Evolutionary conservation across 2,797 vertebrate genomes (phyloP).

Genomic region (Alosa sapidissima): DNA sequence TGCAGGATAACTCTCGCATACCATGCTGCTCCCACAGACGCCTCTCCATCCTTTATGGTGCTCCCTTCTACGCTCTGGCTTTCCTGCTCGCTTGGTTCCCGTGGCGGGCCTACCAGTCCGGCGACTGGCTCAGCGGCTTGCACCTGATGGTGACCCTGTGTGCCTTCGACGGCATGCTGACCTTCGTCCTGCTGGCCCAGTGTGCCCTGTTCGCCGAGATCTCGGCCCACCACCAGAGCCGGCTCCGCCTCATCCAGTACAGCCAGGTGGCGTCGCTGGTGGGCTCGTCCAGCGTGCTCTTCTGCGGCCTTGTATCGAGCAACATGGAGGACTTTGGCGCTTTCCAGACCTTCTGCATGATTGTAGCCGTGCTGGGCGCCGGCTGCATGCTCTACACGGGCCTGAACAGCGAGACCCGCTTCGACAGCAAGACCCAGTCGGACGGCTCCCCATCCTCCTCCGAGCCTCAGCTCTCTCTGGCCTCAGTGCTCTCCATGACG

Average conservation of each 20-base stretch:
- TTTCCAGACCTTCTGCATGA: conserved; percentile 76
- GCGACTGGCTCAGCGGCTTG: conserved; percentile 85
- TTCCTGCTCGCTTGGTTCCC: conserved; percentile 94
- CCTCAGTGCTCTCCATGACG: conserved; percentile 68
- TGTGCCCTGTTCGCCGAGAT: conserved; percentile 85
- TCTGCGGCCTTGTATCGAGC: conserved; percentile 82
- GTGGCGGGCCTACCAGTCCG: conserved; percentile 78
- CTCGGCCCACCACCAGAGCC: conserved; percentile 72
- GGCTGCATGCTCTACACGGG: conserved; percentile 84
- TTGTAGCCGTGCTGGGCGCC: conserved; percentile 73
- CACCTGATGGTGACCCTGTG: conserved; percentile 81
- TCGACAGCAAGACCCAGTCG: conserved; percentile 61
- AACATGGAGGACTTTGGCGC: conserved; percentile 83
- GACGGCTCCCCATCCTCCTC: neutral
- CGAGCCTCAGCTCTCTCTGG: conserved; percentile 65
- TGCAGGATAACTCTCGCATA: conserved; percentile 79
- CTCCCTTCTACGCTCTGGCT: conserved; percentile 79
- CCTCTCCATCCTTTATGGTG: conserved; percentile 81
- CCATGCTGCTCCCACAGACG: conserved; percentile 74
- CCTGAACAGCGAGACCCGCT: conserved; percentile 72
- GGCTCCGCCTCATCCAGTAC: conserved; percentile 82
- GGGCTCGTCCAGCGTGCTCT: conserved; percentile 83
- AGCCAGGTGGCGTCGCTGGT: conserved; percentile 82
- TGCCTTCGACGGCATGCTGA: conserved; percentile 82
- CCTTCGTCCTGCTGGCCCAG: conserved; percentile 86